Evolutionary conservation across 2,113 vertebrate genomes (phyloP), one percentile per base, ranked within the genome.

Genomic region (Heliornis fulica): DNA sequence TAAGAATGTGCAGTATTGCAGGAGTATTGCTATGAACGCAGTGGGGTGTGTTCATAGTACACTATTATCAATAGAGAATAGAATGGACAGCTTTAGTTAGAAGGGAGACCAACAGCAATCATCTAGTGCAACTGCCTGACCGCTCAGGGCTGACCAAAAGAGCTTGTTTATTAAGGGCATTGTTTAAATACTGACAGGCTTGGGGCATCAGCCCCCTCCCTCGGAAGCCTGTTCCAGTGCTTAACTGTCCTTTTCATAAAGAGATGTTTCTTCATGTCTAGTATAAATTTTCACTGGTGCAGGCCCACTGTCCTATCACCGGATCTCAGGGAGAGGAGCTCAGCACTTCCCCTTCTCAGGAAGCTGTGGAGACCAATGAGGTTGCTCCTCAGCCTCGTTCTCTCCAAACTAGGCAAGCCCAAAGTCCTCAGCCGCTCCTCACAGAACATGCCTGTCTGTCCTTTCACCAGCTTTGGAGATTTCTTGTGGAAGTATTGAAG

Each of bases 271-370:
- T 17, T 32, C 3, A 12, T 34, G 17, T 32, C 43, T 21, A 34
- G 10, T 64, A 29, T 56, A 7, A 71, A 48, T 23, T 15, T 63
- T 23, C 2, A 16, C 5, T 7, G 26, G 11, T 1, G 2, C 10
- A 15, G 9, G 23, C 21, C 18, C 5, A 32, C 1, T 1, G 0
- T 51, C 36, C 26, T 50, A 1, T 31, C 16, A 16, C 53, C 68
- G 53, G 31, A 9, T 43, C 7, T 13, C 3, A 7, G 4, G 10
- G 43, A 21, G 25, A 50, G 48, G 25, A 86, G 19, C 4, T 36
- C 59, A 36, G 26, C 26, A 14, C 11, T 5, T 75, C 29, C 41
- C 22, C 22, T 32, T 17, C 48, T 74, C 50, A n/a, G 69, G n/a
- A 38, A 74, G 59, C 38, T 41, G 36, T 2, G 19, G 25, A 40